Base-by-base conservation (phyloP, 2,113 vertebrate species). In the Ophiodon elongatus region DNA sequence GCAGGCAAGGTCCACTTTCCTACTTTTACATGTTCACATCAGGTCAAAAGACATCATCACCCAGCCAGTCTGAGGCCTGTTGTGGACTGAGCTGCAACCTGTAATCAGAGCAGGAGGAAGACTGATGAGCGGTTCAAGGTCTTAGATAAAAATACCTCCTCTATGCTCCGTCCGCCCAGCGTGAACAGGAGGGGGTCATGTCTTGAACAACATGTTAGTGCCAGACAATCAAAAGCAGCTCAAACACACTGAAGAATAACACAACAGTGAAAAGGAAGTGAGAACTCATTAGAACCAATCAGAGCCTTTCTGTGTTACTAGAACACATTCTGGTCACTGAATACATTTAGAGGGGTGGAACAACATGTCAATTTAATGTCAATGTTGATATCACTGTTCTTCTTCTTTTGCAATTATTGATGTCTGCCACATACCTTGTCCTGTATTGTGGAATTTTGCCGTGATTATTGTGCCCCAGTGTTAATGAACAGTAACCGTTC, bases 81-180 rank as follows among this genome's bases (percentile, higher is more conserved):
- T 2, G 10, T 52, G 59, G 31, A 47, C 35, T 47, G 6, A 47
- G 37, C 64, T 45, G 37, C 23, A 43, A 41, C 82, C 65, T 60
- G 23, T 71, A 56, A 80, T 72, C 80, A 73, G 29, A 63, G n/a
- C 3, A 11, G 29, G 60, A 75, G 66, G 57, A 71, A 19, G 29
- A 35, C 60, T 74, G 39, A 71, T 29, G 52, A 27, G 14, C 1
- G 3, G 62, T 73, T 85, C 76, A 85, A 85, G 80, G 75, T 77
- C 56, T 41, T 27, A 21, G 57, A 57, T 84, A 80, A 85, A 85
- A 88, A 88, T 59, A 81, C 14, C 25, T 69, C 59, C 65, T 73
- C n/a, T 54, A 66, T 80, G 29, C 63, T 66, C 19, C 2, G 7
- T 35, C 59, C 0, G 3, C 33, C 37, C 3, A 6, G 13, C 3